Percentiles rank a stretch among this genome's conserved stretches.
Evolutionary conservation across 2,888 invertebrate species (phyloP).

Genomic region (Cacoxenus indagator): DNA sequence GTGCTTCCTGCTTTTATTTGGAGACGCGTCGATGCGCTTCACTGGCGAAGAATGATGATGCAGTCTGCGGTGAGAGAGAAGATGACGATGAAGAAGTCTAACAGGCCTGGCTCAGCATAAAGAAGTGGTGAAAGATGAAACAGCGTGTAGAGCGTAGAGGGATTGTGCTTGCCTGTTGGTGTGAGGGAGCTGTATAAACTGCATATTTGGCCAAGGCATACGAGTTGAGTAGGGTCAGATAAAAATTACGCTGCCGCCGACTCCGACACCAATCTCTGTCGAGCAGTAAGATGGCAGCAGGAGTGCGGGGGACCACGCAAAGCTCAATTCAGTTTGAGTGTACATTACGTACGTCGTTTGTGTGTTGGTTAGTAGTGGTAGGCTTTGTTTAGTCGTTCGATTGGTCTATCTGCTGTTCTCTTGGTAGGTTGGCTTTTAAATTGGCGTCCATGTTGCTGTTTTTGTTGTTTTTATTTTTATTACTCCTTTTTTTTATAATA

Average conservation of each 20-base stretch:
- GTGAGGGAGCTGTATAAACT: neutral
- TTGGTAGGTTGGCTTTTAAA: slow-evolving; percentile 14
- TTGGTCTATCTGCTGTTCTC: no score
- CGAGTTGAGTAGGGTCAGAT: slow-evolving; percentile 19
- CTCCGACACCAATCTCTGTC: neutral
- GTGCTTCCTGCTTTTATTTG: slow-evolving; percentile 14
- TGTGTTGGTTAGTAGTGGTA: slow-evolving; percentile 18
- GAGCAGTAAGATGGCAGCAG: neutral
- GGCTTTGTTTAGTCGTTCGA: slow-evolving; percentile 2
- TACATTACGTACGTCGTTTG: no score
- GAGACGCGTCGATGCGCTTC: slow-evolving; percentile 8
- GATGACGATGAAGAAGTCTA: neutral
- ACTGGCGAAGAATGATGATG: slow-evolving; percentile 9
- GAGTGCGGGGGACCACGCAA: neutral
- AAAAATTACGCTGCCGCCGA: neutral
- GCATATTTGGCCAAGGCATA: neutral
- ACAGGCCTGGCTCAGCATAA: neutral
- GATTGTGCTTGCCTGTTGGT: neutral
- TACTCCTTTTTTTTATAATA: neutral
- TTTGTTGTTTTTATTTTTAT: neutral
- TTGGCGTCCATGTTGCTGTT: neutral
- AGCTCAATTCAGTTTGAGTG: no score
- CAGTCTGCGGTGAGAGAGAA: neutral
- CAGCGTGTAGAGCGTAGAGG: neutral
- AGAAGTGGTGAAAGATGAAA: neutral